Percentiles rank a stretch among this genome's conserved stretches.
Conservation (phyloP, 2,888 invertebrate species). For the Trissolcus japonicus region DNA sequence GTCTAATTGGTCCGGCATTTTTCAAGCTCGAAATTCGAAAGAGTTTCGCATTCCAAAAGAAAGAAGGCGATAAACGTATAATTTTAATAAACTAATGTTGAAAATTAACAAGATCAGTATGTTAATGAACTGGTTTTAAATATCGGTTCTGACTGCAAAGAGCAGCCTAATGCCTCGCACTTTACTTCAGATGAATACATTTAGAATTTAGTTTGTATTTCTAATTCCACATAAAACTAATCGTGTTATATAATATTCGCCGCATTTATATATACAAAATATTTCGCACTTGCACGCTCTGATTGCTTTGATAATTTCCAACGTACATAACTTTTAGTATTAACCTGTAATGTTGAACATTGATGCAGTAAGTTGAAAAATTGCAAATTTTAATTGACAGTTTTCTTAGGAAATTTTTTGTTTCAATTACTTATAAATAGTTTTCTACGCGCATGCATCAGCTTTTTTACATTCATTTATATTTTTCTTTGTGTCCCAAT, state of each 20-base stretch:
- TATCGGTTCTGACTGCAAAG: background rate
- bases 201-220: background rate
- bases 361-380: too few relatives aligned
- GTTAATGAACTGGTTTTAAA: slow-evolving; percentile 5
- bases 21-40: too few relatives aligned
- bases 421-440: too few relatives aligned
- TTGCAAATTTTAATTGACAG: too few relatives aligned
- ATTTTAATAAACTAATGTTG: background rate
- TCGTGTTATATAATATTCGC: too few relatives aligned
- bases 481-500: too few relatives aligned
- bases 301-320: slow-evolving; percentile 1
- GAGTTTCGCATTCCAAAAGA: too few relatives aligned
- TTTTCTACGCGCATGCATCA: too few relatives aligned
- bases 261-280: background rate
- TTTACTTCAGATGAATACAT: background rate
- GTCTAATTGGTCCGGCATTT: too few relatives aligned
- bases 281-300: slow-evolving; percentile 4
- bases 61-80: background rate
- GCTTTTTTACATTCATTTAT: too few relatives aligned
- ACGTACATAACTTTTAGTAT: background rate
- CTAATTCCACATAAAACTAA: background rate
- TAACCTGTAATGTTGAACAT: background rate
- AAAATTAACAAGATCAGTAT: background rate
- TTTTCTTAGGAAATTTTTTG: too few relatives aligned
- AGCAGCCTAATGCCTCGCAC: background rate